A percentile compares a stretch with the other conserved stretches of the same genome.
phyloP scores from a whole-genome alignment of 2,888 invertebrate species.

The Metellina segmentata region DNA sequence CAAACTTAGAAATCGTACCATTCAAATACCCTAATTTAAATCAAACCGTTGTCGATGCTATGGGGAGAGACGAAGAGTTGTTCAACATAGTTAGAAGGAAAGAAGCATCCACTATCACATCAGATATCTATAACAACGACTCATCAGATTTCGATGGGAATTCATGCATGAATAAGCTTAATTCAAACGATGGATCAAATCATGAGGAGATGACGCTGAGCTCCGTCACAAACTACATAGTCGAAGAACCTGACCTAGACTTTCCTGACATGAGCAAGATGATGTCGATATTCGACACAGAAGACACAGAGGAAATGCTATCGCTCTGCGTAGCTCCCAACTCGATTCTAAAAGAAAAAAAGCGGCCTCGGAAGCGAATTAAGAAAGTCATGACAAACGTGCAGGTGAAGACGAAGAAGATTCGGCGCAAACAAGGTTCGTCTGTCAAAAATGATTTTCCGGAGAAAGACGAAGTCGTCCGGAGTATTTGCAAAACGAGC shows the following conservation, averaged over 20 bases:
- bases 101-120: background rate
- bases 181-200: background rate
- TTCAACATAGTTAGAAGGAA: background rate
- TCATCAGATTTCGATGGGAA: background rate
- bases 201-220: background rate
- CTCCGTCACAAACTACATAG: background rate
- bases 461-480: background rate
- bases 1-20: background rate
- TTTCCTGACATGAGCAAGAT: background rate
- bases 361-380: background rate
- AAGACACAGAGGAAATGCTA: background rate
- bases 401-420: background rate
- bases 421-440: background rate
- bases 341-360: conserved; percentile 6
- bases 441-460: background rate
- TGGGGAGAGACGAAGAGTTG: background rate
- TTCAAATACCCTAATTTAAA: background rate
- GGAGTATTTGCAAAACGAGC: background rate
- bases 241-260: background rate
- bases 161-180: background rate
- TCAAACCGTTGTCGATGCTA: background rate
- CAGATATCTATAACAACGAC: background rate
- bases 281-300: background rate
- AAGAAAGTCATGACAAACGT: background rate
- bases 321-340: background rate